Conservation (phyloP, 2,888 invertebrate genomes). For the Synergus japonicus region DNA sequence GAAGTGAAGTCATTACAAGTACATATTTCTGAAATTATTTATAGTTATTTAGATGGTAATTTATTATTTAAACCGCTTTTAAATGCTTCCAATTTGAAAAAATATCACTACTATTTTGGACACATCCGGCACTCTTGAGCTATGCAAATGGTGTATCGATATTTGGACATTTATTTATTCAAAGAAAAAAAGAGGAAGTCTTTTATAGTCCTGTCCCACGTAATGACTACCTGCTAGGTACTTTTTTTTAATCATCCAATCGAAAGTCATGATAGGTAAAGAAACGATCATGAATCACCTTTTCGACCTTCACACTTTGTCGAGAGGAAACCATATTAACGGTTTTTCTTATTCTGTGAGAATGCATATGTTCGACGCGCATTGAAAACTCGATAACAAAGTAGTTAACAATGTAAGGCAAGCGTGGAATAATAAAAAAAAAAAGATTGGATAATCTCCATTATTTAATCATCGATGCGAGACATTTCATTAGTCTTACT, state of each 20-base stretch:
- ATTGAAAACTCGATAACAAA: slow-evolving; percentile 27
- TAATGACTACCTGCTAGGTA: not conserved
- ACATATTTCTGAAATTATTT: too few species aligned
- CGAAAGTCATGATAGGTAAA: slow-evolving; percentile 23
- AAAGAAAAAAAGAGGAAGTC: not conserved
- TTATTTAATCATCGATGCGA: slow-evolving; percentile 20
- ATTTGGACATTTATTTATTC: not conserved
- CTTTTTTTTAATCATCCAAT: slow-evolving; percentile 9
- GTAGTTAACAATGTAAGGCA: slow-evolving; percentile 18
- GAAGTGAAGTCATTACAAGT: too few species aligned
- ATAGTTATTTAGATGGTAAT: too few species aligned
- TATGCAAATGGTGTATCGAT: too few species aligned
- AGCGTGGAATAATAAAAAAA: slow-evolving; percentile 18
- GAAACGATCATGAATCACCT: slow-evolving; percentile 29
- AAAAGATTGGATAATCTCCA: slow-evolving; percentile 33
- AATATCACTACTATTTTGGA: too few species aligned
- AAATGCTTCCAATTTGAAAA: too few species aligned
- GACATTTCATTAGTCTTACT: not conserved
- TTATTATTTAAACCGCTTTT: too few species aligned
- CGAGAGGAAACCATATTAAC: slow-evolving; percentile 26
- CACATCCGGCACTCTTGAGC: too few species aligned
- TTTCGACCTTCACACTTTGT: slow-evolving; percentile 33
- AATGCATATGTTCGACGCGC: not conserved
- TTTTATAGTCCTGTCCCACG: not conserved
- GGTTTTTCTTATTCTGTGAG: slow-evolving; percentile 27